phyloP scores from a whole-genome alignment of 2,113 vertebrate species.

The Chloebia gouldiae region DNA sequence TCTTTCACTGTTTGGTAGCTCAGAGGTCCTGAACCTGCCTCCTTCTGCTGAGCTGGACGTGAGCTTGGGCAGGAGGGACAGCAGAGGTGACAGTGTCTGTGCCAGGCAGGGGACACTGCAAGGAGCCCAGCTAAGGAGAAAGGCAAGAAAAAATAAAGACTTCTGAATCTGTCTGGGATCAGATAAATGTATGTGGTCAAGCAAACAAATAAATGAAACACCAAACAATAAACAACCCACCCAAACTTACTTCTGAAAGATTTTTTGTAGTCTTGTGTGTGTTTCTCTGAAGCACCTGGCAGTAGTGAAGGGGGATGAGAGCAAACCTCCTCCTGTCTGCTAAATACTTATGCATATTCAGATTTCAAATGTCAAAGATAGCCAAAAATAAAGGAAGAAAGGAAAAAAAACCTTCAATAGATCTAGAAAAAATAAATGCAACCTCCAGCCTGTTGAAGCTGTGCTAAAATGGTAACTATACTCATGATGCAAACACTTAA shows the following conservation, averaged over 20 bases:
- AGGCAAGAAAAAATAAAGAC: neutral
- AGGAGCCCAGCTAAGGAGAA: neutral
- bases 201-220: neutral
- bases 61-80: neutral
- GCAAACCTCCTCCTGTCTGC: neutral
- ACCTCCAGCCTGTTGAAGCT: neutral
- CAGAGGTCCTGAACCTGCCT: neutral
- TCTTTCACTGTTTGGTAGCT: neutral
- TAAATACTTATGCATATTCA: neutral
- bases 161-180: neutral
- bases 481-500: neutral
- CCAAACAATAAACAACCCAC: neutral
- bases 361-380: neutral
- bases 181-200: neutral
- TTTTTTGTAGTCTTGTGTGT: neutral
- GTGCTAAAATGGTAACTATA: fast-evolving
- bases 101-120: neutral
- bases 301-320: fast-evolving
- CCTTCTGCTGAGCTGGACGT: neutral
- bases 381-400: neutral
- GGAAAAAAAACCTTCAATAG: neutral
- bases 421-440: neutral
- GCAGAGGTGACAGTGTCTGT: neutral
- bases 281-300: neutral
- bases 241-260: neutral